These are phyloP conservation scores for Tribolium castaneum DNA, from an alignment of 1,140 invertebrate genomes.

Conservation along the genomic window DNA sequence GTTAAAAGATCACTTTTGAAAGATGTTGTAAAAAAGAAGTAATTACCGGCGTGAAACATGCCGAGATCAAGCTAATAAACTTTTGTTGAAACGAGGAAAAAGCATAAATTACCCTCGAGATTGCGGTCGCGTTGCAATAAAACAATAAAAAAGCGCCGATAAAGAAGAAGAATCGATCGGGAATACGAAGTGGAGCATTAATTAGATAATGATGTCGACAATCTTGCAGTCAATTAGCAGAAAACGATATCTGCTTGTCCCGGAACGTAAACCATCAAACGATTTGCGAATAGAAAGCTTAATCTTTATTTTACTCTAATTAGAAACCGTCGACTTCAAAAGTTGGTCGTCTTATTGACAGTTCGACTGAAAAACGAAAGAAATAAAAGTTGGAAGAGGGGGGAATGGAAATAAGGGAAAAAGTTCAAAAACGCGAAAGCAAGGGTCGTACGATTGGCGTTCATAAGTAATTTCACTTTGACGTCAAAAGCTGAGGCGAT, in stretches of 20 bases:
- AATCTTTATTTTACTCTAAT: conserved; percentile 48
- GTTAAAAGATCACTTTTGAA: neutral
- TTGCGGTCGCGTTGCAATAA: conserved; percentile 17
- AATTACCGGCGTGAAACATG: neutral
- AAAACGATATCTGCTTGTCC: conserved; percentile 42
- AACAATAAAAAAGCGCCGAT: conserved; percentile 24
- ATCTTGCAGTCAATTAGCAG: conserved; percentile 49
- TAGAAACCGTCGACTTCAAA: conserved; percentile 39
- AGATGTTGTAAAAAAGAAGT: neutral
- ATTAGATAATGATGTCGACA: conserved; percentile 49
- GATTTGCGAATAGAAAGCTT: conserved; percentile 38
- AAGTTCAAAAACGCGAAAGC: conserved; percentile 23
- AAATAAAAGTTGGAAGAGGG: conserved; percentile 36
- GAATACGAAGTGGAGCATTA: conserved; percentile 41
- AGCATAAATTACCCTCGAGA: neutral
- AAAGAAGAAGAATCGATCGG: conserved; percentile 2
- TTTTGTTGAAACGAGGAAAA: neutral
- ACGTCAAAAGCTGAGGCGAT: neutral
- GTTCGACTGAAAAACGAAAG: conserved; percentile 40
- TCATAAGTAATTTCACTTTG: conserved; percentile 25
- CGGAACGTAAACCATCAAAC: conserved; percentile 43
- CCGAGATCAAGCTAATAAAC: conserved; percentile 17
- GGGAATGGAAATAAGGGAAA: neutral
- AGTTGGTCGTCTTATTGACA: conserved; percentile 43
- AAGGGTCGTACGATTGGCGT: neutral